Base-by-base conservation (phyloP, 2,113 vertebrate genomes). In the Oncorhynchus masou region DNA sequence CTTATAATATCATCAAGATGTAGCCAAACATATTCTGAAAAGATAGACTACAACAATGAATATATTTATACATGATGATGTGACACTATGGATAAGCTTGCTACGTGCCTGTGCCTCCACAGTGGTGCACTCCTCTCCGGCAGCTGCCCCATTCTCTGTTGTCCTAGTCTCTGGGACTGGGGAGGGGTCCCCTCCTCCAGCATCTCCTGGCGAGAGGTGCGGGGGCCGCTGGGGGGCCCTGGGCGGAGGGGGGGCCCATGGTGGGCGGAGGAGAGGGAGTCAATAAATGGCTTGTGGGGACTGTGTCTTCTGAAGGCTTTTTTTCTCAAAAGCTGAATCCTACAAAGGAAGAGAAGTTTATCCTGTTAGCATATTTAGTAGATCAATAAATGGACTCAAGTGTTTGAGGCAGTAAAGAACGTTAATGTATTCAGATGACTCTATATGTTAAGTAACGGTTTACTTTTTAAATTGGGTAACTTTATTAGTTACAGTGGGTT, bases 71-170 rank as follows among this genome's bases (percentile, higher is more conserved):
- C 39, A 45, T 3, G 9, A 39, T 39, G 39, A 11, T 12, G 9
- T 45, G 39, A 9, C 9, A n/a, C 12, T 59, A 70, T 27, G 22
- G 70, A 39, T 4, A 22, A 59, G 51, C 20, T 54, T 65, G n/a
- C 22, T 15, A 13, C 16, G 19, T 70, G 72, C 82, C 76, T 79
- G 78, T 22, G 79, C 8, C 68, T 79, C 74, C 22, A 69, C 69
- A 15, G 74, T 24, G 34, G 67, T n/a, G 19, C 24, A 57, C 15
- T 81, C 70, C 22, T 66, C 60, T 8, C 45, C 69, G 29, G 25
- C 4, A 6, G 65, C 15, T 5, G 65, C 65, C 5, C 45, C 25
- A 0, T 81, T 71, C 48, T 8, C 67, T 11, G 49, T 24, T 27
- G 54, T 29, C 31, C 70, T 48, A 7, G 54, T 24, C 25, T 78